Evolutionary conservation across 1,140 invertebrate genomes (phyloP).

Genomic region (Pseudomyrmex sp.): DNA sequence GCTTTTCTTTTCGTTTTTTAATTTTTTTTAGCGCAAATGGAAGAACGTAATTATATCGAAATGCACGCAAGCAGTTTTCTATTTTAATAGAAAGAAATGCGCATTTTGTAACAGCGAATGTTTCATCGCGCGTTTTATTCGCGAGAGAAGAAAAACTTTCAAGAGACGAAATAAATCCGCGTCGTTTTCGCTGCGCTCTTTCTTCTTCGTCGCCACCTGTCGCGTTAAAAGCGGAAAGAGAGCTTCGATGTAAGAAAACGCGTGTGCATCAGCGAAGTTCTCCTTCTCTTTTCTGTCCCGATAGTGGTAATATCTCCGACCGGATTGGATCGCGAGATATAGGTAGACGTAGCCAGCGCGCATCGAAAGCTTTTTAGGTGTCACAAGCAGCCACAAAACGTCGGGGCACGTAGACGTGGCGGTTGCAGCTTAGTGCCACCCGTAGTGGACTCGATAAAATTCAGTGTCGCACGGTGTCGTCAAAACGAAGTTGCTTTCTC

Average conservation of each 20-base stretch:
- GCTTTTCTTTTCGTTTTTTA: too few species aligned
- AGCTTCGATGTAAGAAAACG: slow-evolving; percentile 13
- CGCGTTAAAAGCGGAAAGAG: slow-evolving; percentile 31
- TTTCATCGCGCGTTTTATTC: slow-evolving; percentile 6
- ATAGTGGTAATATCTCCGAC: slow-evolving; percentile 20
- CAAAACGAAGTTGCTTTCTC: slow-evolving; percentile 1
- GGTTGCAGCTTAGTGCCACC: neutral
- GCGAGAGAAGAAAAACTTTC: neutral
- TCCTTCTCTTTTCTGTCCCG: neutral
- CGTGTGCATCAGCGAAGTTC: slow-evolving; percentile 16
- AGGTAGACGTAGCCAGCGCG: neutral
- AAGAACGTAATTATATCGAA: neutral
- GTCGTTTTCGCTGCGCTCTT: slow-evolving; percentile 2
- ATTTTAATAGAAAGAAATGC: slow-evolving; percentile 21
- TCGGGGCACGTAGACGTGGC: slow-evolving; percentile 15
- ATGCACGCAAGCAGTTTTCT: neutral
- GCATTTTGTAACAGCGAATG: slow-evolving; percentile 12
- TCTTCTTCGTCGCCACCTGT: slow-evolving; percentile 22
- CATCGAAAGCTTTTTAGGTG: slow-evolving; percentile 44
- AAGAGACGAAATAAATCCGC: slow-evolving; percentile 39
- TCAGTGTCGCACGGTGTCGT: neutral
- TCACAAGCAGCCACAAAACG: slow-evolving; percentile 22
- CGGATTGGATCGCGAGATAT: slow-evolving; percentile 23
- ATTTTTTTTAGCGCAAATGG: neutral
- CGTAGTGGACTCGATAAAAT: slow-evolving; percentile 27